A percentile compares a stretch with the other conserved stretches of the same genome.
phyloP scores from a whole-genome alignment of 1,140 invertebrate species.

The Microplitis demolitor region DNA sequence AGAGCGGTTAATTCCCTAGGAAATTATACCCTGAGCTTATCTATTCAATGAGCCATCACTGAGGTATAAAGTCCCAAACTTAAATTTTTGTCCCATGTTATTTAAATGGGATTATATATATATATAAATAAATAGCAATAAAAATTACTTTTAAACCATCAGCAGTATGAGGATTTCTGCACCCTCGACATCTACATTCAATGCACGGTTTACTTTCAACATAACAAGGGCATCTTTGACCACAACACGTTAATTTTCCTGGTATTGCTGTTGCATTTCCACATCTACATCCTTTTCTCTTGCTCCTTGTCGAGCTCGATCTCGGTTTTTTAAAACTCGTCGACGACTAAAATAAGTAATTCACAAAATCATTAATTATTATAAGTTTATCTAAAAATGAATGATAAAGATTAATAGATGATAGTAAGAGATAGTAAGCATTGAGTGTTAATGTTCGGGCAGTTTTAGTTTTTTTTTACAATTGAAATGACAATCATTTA shows the following conservation, averaged over 20 bases:
- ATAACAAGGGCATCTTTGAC: slow-evolving; percentile 92
- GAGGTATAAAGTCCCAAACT: too few relatives aligned
- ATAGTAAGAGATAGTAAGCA: not conserved
- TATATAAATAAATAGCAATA: not conserved
- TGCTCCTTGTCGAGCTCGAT: slow-evolving; percentile 57
- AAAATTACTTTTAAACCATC: slow-evolving; percentile 77
- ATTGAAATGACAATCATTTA: not conserved
- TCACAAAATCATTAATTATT: not conserved
- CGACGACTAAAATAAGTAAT: slow-evolving; percentile 40
- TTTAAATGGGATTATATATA: not conserved
- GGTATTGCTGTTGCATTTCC: slow-evolving; percentile 87
- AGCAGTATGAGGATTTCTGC: slow-evolving; percentile 83
- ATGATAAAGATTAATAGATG: too few relatives aligned
- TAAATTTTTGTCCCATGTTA: not conserved
- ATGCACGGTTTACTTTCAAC: slow-evolving; percentile 84
- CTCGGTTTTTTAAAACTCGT: slow-evolving; percentile 58
- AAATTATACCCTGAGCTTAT: too few relatives aligned
- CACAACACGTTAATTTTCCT: slow-evolving; percentile 89
- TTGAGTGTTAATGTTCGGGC: not conserved
- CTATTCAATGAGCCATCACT: too few relatives aligned
- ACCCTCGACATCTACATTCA: slow-evolving; percentile 88
- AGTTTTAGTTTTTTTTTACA: not conserved
- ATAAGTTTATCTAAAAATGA: too few relatives aligned
- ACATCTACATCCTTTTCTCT: slow-evolving; percentile 82
- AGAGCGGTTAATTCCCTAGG: too few relatives aligned